Evolutionary conservation across 2,888 invertebrate species (phyloP).

Genomic region (Dysmachus trigonus): DNA sequence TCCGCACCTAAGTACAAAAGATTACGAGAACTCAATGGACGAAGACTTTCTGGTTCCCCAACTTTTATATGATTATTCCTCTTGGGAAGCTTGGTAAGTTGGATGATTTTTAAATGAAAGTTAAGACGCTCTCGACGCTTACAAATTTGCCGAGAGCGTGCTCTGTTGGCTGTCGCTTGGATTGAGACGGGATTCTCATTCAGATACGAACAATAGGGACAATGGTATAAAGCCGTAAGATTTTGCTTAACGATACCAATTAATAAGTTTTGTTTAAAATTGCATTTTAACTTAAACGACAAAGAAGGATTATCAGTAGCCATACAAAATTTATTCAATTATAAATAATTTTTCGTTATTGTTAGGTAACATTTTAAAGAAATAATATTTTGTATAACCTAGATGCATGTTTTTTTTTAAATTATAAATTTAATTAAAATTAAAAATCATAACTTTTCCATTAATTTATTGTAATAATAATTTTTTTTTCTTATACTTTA

Average conservation of each 20-base stretch:
- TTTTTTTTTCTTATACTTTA: too few species aligned
- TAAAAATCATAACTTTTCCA: too few species aligned
- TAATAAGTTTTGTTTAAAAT: background rate
- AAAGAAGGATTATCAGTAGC: background rate
- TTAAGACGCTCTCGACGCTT: background rate
- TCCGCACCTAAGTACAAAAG: slow-evolving; percentile 80
- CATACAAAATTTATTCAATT: background rate
- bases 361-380: background rate
- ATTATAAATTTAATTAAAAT: too few species aligned
- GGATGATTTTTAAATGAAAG: background rate
- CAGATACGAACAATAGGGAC: background rate
- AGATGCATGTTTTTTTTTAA: background rate
- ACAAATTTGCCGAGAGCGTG: background rate
- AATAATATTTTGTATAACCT: background rate
- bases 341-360: background rate
- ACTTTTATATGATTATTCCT: slow-evolving; percentile 88
- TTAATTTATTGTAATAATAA: too few species aligned
- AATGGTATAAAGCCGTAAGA: background rate
- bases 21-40: slow-evolving; percentile 79
- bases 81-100: slow-evolving; percentile 80
- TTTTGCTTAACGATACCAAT: background rate
- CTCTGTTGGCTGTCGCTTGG: background rate
- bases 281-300: background rate
- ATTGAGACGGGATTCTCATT: background rate
- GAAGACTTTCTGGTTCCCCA: slow-evolving; percentile 84